Percentiles rank a stretch among this genome's conserved stretches.
phyloP scores from a whole-genome alignment of 2,888 invertebrate genomes.

The Alcis repandata region DNA sequence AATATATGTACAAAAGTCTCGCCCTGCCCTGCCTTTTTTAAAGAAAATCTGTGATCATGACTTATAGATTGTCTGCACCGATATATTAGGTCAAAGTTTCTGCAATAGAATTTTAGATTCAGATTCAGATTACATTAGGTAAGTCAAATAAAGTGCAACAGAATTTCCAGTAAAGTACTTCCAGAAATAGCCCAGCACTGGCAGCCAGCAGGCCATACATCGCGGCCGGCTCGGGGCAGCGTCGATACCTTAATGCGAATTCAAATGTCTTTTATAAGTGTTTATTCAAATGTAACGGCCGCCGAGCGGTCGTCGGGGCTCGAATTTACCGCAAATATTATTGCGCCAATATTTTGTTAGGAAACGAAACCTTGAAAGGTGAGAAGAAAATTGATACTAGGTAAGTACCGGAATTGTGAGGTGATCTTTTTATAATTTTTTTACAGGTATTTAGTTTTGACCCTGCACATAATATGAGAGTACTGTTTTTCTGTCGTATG shows the following conservation, averaged over 20 bases:
- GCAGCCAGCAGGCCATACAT: background rate
- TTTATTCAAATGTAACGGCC: constrained; percentile 39
- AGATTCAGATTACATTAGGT: too few relatives aligned
- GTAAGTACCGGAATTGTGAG: background rate
- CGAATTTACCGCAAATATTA: background rate
- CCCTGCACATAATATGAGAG: too few relatives aligned
- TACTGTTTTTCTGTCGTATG: too few relatives aligned
- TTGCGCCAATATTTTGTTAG: background rate
- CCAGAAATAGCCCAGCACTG: background rate
- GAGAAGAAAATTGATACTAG: background rate
- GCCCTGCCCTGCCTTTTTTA: too few relatives aligned
- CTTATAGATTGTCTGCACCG: too few relatives aligned
- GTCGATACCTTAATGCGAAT: constrained; percentile 12
- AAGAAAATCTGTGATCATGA: too few relatives aligned
- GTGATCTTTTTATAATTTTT: too few relatives aligned
- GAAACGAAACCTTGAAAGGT: background rate
- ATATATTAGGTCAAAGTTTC: too few relatives aligned
- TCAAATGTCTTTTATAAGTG: constrained; percentile 15
- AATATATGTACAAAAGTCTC: too few relatives aligned
- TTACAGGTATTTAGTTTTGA: background rate
- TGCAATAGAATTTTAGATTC: too few relatives aligned
- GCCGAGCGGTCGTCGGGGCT: background rate
- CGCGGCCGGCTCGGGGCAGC: background rate
- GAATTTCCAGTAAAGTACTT: background rate
- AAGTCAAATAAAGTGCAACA: too few relatives aligned